Evolutionary conservation across 2,797 vertebrate species (phyloP).

Genomic region (Hybognathus amarus): DNA sequence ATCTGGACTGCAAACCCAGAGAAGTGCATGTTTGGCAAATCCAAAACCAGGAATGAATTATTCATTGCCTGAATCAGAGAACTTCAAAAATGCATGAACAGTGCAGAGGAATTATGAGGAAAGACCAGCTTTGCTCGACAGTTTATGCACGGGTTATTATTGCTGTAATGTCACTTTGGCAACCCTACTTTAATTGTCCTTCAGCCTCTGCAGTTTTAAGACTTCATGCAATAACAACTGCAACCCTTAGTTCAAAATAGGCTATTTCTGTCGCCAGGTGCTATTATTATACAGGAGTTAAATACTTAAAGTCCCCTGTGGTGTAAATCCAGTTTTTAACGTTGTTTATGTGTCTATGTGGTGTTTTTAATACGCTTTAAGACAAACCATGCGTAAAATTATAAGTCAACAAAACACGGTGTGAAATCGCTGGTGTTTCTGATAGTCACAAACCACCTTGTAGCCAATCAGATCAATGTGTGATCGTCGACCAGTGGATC

Average conservation of each 20-base stretch:
- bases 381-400: no score
- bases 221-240: not conserved
- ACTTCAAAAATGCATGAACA: conserved; percentile 62
- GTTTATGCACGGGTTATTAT: not conserved
- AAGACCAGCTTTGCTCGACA: not conserved
- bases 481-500: no score
- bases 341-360: no score
- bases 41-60: conserved; percentile 74
- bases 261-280: not conserved
- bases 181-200: not conserved
- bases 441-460: no score
- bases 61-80: conserved; percentile 69
- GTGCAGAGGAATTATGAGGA: conserved; percentile 2
- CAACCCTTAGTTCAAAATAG: not conserved
- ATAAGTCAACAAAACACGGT: no score
- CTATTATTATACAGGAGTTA: not conserved
- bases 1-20: conserved; percentile 60
- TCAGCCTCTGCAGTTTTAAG: not conserved
- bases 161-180: not conserved
- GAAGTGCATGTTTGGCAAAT: conserved; percentile 68
- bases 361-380: no score
- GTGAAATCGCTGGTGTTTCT: no score
- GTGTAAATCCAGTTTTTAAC: no score
- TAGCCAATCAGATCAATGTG: no score
- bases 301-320: not conserved